Evolutionary conservation across 2,888 invertebrate genomes (phyloP).

Genomic region (Lasius platythorax): DNA sequence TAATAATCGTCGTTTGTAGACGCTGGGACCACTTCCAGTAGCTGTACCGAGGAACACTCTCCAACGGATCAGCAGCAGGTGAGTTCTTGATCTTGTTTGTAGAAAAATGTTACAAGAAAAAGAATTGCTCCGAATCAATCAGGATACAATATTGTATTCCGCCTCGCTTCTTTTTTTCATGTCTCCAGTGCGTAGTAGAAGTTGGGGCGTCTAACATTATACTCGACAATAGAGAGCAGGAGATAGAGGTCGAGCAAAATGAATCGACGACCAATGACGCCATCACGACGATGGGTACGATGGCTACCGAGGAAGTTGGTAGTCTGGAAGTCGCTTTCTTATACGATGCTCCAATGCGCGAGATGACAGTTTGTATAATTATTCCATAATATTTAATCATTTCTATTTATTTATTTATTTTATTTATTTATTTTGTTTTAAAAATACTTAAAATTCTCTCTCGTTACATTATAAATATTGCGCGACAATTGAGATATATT

Average conservation of each 20-base stretch:
- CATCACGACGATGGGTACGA: conserved; percentile 76
- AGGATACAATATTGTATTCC: background rate
- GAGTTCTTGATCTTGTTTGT: conserved; percentile 13
- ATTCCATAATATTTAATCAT: background rate
- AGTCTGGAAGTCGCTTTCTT: conserved; percentile 95
- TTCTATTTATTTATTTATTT: background rate
- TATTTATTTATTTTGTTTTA: background rate
- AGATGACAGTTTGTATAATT: conserved; percentile 90
- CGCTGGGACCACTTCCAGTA: conserved; percentile 78
- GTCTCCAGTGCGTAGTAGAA: conserved; percentile 82
- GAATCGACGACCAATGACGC: conserved; percentile 84
- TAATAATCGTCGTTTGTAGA: conserved; percentile 66
- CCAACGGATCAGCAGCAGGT: conserved; percentile 78
- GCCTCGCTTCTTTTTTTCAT: background rate
- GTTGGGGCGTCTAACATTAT: conserved; percentile 81
- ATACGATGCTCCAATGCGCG: conserved; percentile 96
- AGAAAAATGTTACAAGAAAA: background rate
- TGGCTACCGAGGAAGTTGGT: conserved; percentile 85
- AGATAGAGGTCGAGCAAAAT: conserved; percentile 80
- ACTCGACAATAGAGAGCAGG: conserved; percentile 79
- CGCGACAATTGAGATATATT: background rate
- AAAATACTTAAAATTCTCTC: background rate
- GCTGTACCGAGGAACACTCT: conserved; percentile 80
- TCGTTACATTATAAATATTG: background rate
- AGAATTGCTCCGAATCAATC: background rate